Conservation (phyloP, 2,797 vertebrate genomes). For the Brachyalestes nurse region DNA sequence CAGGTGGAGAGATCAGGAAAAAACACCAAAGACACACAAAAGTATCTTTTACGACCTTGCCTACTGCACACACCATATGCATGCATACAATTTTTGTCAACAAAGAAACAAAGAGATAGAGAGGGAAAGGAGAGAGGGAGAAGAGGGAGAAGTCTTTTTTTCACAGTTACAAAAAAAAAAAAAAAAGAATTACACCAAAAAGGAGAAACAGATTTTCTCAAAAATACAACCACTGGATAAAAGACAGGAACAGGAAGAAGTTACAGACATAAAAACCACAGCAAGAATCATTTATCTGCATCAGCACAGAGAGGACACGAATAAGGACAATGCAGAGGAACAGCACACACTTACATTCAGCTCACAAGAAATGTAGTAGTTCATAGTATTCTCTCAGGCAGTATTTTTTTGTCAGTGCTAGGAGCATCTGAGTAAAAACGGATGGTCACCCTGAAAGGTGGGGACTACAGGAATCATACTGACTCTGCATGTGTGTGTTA, state of each 20-base stretch:
- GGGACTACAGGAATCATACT: constrained; percentile 7
- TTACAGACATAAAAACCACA: constrained; percentile 73
- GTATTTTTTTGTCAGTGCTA: constrained; percentile 63
- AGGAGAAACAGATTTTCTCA: constrained; percentile 71
- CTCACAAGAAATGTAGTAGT: constrained; percentile 79
- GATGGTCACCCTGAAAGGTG: constrained; percentile 1
- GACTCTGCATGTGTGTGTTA: constrained; percentile 9
- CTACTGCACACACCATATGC: constrained; percentile 80
- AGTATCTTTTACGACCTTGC: constrained; percentile 78
- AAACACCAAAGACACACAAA: constrained; percentile 80
- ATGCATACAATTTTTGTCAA: constrained; percentile 82
- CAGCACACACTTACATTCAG: constrained; percentile 81
- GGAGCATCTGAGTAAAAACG: constrained; percentile 48
- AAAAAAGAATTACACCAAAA: constrained; percentile 61
- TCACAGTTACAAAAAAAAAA: constrained; percentile 71
- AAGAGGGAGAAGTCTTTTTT: constrained; percentile 57
- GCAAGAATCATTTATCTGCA: constrained; percentile 64
- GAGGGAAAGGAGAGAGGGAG: constrained; percentile 51
- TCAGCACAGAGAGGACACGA: constrained; percentile 71
- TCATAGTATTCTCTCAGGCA: constrained; percentile 68
- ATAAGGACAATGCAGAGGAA: constrained; percentile 78
- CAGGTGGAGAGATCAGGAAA: constrained; percentile 81
- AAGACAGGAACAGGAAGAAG: constrained; percentile 77
- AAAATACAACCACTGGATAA: constrained; percentile 75
- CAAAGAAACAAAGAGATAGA: constrained; percentile 63